Evolutionary conservation across 2,797 vertebrate species (phyloP), one percentile per base, ranked within the genome.

Genomic region (Psittacula echo): DNA sequence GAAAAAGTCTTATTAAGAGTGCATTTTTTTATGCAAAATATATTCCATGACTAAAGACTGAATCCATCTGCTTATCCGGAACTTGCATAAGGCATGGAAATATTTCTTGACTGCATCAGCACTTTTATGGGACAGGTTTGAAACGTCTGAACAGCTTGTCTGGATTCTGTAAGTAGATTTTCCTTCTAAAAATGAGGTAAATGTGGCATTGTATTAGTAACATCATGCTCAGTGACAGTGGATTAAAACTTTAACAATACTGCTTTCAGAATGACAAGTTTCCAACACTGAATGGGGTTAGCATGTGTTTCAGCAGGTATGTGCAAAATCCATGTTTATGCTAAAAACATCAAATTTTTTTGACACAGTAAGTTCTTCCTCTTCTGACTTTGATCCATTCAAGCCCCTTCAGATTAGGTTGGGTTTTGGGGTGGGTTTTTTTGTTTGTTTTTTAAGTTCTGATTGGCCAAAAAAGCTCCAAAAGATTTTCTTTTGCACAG

Each of bases 131-230:
- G 68, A 67, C 19, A 67, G 30, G 56, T 45, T 74, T 70, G 77
- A 94, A 84, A 50, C 14, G 47, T 7, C 24, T 79, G 53, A 93
- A 85, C 30, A 77, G 45, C 58, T 89, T 72, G 74, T 81, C 9
- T 77, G 39, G 27, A 80, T 68, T 84, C 64, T 51, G 9, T 30
- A 85, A 80, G 65, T 61, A 29, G 39, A 62, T 34, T 74, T 80
- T 89, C 83, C 54, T 94, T 93, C 61, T 37, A 83, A 88, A 90
- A 87, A 73, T 67, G 80, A 95, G 51, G 88, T 73, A 95, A 93
- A 86, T 5, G 21, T 77, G 77, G 34, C 54, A 68, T 27, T 23
- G 4, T 50, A 53, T 84, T 53, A 86, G 18, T 82, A 95, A 87
- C 16, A 64, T 47, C 60, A 53, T 39, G 58, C 41, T 86, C 50